Evolutionary conservation across 2,113 vertebrate species (phyloP).

Genomic region (Garra rufa): DNA sequence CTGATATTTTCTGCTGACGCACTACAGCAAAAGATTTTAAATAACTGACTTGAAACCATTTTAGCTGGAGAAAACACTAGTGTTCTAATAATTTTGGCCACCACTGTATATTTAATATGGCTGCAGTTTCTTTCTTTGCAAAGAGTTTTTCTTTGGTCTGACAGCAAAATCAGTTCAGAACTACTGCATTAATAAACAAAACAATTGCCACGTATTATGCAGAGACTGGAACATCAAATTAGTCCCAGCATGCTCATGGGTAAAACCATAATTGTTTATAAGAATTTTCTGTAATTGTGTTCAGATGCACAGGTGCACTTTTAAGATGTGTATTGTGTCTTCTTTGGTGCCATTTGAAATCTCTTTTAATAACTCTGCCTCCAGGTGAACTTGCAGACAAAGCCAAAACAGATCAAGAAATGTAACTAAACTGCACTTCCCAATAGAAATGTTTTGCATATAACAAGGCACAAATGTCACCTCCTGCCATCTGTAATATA

Average conservation of each 20-base stretch:
- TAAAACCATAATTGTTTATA: not conserved
- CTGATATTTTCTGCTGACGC: no score
- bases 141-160: not conserved
- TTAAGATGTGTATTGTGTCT: not conserved
- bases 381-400: slow-evolving; percentile 8
- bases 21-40: no score
- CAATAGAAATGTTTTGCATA: slow-evolving; percentile 24
- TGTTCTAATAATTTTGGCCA: no score
- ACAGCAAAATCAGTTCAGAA: not conserved
- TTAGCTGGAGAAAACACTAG: no score
- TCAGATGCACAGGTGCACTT: not conserved
- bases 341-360: slow-evolving; percentile 9
- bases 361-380: slow-evolving; percentile 12
- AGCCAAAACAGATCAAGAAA: slow-evolving; percentile 27
- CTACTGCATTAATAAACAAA: not conserved
- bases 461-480: slow-evolving; percentile 36
- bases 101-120: no score
- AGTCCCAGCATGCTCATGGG: not conserved
- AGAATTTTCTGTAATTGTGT: not conserved
- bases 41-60: no score
- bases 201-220: not conserved
- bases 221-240: not conserved
- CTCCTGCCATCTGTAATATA: slow-evolving; percentile 46
- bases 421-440: not conserved
- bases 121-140: no score